phyloP scores from a whole-genome alignment of 2,113 vertebrate genomes.

The Plestiodon gilberti region DNA sequence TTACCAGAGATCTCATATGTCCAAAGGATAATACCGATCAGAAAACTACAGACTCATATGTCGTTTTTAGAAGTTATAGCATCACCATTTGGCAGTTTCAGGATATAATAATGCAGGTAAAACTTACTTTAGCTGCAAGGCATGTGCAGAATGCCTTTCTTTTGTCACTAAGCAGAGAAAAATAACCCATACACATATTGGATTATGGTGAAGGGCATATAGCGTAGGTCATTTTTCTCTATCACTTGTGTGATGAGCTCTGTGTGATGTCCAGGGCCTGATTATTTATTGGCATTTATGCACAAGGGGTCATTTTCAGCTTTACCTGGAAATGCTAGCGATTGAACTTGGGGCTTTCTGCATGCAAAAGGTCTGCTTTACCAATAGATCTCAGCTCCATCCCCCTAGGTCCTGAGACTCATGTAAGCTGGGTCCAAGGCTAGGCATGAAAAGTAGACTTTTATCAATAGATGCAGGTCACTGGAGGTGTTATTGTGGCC shows the following conservation, averaged over 20 bases:
- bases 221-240: not conserved
- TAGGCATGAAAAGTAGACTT: not conserved
- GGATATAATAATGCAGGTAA: not conserved
- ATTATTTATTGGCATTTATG: not conserved
- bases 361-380: too few relatives aligned
- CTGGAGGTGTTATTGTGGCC: not conserved
- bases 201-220: not conserved
- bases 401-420: not conserved
- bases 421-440: not conserved
- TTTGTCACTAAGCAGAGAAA: not conserved
- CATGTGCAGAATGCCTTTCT: not conserved
- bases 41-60: not conserved
- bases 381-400: too few relatives aligned
- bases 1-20: not conserved
- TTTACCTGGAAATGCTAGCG: too few relatives aligned
- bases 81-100: too few relatives aligned
- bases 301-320: not conserved
- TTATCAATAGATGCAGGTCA: not conserved
- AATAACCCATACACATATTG: not conserved
- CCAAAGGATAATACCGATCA: not conserved
- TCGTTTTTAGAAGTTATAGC: too few relatives aligned
- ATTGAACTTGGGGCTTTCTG: too few relatives aligned
- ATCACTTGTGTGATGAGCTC: not conserved
- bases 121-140: not conserved
- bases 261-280: not conserved